A percentile compares a stretch with the other conserved stretches of the same genome.
Conservation (phyloP, 2,888 invertebrate genomes). For the Chromoteleia sp. region DNA sequence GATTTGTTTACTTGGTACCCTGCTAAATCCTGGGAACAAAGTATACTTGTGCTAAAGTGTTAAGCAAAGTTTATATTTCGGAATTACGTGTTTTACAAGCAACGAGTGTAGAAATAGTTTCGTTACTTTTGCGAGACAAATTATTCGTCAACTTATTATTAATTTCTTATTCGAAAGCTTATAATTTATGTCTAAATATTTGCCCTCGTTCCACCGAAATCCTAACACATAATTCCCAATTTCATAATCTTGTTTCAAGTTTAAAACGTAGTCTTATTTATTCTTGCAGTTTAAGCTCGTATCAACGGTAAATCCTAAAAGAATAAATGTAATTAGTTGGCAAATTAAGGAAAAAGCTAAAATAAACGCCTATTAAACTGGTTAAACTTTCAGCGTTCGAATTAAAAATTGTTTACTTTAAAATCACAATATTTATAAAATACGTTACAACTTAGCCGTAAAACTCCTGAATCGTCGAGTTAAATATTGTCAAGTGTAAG, state of each 20-base stretch:
- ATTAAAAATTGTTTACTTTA: constrained; percentile 38
- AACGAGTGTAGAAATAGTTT: neutral
- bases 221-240: neutral
- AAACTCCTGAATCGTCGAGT: constrained; percentile 22
- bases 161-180: too few species aligned
- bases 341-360: constrained; percentile 6
- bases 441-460: constrained; percentile 20
- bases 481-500: constrained; percentile 37
- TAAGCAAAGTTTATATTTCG: constrained; percentile 30
- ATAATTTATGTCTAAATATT: too few species aligned
- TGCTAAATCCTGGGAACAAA: constrained; percentile 24
- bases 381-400: constrained; percentile 19
- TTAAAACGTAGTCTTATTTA: constrained; percentile 1
- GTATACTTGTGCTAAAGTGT: neutral
- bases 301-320: constrained; percentile 13
- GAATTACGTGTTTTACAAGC: neutral
- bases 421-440: constrained; percentile 29
- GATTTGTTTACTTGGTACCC: constrained; percentile 36
- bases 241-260: constrained; percentile 15
- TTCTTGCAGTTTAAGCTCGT: neutral
- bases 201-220: too few species aligned
- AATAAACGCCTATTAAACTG: constrained; percentile 25
- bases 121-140: neutral
- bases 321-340: constrained; percentile 32
- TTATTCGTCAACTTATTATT: too few species aligned